Conservation (phyloP, 1,140 invertebrate genomes). For the Lepidurus packardi region DNA sequence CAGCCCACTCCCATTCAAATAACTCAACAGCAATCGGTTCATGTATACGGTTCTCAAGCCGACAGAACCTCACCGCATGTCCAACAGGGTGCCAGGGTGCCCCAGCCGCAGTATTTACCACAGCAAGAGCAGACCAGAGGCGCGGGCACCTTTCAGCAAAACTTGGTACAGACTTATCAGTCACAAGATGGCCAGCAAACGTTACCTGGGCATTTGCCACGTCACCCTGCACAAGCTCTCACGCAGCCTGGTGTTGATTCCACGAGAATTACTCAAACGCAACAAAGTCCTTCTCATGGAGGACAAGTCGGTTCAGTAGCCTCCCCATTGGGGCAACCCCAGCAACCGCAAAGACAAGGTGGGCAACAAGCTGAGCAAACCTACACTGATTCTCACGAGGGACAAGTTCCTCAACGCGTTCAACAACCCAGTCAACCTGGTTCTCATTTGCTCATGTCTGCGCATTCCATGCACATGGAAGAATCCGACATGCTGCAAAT, state of each 20-base stretch:
- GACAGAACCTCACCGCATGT: background rate
- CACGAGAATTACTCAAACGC: background rate
- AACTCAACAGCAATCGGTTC: background rate
- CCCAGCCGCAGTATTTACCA: background rate
- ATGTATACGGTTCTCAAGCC: background rate
- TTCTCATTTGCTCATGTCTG: background rate
- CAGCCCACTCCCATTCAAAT: background rate
- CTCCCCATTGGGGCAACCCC: background rate
- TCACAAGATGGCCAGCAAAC: background rate
- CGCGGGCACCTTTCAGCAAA: background rate
- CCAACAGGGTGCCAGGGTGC: background rate
- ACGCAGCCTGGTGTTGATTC: background rate
- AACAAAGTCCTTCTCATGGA: background rate
- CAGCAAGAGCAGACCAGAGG: background rate
- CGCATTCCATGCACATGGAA: conserved; percentile 9
- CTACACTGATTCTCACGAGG: background rate
- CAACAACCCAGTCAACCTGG: background rate
- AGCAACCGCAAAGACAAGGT: background rate
- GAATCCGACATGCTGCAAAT: conserved; percentile 9
- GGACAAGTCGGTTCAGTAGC: background rate
- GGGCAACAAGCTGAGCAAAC: background rate
- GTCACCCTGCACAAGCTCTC: background rate
- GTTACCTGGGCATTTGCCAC: background rate
- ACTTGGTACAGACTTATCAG: background rate
- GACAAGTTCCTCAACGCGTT: background rate